Evolutionary conservation across 1,140 invertebrate species (phyloP).

Genomic region (Drosophila asahinai): DNA sequence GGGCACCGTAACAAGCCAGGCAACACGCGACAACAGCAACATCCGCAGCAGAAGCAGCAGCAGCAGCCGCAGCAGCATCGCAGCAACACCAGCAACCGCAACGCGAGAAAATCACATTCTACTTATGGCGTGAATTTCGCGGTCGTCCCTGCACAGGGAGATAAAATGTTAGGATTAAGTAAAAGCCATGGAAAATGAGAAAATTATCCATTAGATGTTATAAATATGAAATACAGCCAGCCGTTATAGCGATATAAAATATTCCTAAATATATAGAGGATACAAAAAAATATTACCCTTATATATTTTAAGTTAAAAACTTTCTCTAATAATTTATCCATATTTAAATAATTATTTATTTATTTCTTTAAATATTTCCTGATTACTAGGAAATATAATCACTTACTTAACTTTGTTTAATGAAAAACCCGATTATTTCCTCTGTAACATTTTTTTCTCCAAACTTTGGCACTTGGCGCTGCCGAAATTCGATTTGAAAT

Average conservation of each 20-base stretch:
- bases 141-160: constrained; percentile 38
- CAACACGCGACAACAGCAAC: constrained; percentile 75
- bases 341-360: no score
- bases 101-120: constrained; percentile 80
- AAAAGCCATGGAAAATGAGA: fast-evolving
- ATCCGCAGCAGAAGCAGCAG: constrained; percentile 15
- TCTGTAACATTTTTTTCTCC: constrained; percentile 2
- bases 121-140: constrained; percentile 81
- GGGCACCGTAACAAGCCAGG: constrained; percentile 78
- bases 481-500: constrained; percentile 76
- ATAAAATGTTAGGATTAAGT: background rate
- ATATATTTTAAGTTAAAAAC: no score
- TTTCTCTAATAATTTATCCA: no score
- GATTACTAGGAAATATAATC: background rate
- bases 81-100: constrained; percentile 44
- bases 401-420: background rate
- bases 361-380: no score
- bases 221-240: no score
- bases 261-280: no score
- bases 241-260: no score
- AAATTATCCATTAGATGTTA: no score
- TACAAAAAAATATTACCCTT: no score
- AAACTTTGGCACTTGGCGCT: constrained; percentile 70
- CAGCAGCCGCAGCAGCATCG: constrained; percentile 46
- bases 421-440: background rate